A percentile compares a stretch with the other conserved stretches of the same genome.
phyloP scores from a whole-genome alignment of 2,888 invertebrate genomes.

The Ischnura elegans region DNA sequence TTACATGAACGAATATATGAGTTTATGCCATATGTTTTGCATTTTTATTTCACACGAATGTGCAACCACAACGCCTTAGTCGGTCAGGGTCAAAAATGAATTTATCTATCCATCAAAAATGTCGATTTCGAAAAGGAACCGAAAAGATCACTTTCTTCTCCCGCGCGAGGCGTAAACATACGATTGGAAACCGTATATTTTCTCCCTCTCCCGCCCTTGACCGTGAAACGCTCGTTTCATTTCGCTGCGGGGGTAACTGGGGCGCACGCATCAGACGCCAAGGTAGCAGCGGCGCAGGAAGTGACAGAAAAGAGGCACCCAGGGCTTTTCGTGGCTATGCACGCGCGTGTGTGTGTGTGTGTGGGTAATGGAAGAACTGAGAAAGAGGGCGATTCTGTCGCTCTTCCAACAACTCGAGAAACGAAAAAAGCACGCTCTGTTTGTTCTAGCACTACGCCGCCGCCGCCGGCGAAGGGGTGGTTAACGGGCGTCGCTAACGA shows the following conservation, averaged over 20 bases:
- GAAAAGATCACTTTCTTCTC: neutral
- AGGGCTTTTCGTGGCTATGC: no score
- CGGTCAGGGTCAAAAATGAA: neutral
- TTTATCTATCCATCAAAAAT: neutral
- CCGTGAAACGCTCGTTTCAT: neutral
- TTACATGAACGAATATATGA: no score
- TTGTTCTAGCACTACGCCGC: no score
- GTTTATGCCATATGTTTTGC: no score
- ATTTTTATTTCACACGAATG: no score
- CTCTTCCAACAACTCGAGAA: neutral
- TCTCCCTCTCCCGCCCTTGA: neutral
- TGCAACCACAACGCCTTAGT: no score
- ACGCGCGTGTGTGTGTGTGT: neutral
- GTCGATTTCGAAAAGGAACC: neutral
- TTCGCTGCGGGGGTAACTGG: neutral
- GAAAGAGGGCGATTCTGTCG: neutral
- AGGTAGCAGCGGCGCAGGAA: no score
- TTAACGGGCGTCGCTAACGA: neutral
- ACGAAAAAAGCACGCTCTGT: constrained; percentile 20
- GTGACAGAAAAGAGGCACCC: no score
- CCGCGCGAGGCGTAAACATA: neutral
- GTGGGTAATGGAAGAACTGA: neutral
- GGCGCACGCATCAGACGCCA: neutral
- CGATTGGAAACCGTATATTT: neutral
- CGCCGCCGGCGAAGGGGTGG: neutral